phyloP scores from a whole-genome alignment of 2,888 invertebrate species.

The Reticulitermes lucifugus region DNA sequence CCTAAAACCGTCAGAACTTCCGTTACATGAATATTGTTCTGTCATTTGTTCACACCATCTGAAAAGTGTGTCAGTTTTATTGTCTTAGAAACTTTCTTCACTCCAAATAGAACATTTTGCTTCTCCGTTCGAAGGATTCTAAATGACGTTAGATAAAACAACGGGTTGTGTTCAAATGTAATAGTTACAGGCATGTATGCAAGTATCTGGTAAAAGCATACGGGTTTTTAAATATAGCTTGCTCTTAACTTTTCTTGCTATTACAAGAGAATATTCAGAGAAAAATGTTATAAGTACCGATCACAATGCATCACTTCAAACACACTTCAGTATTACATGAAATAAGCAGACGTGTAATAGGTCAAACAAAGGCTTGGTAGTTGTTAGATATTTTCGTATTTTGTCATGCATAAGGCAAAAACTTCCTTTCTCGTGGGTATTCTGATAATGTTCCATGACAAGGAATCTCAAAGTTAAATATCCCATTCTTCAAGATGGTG shows the following conservation, averaged over 20 bases:
- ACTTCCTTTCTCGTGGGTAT: too few species aligned
- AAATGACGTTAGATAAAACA: background rate
- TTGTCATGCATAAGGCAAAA: background rate
- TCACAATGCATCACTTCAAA: too few species aligned
- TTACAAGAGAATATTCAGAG: too few species aligned
- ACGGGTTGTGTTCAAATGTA: background rate
- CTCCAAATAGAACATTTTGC: background rate
- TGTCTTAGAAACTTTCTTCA: background rate
- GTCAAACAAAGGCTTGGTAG: too few species aligned
- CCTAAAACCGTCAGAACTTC: background rate
- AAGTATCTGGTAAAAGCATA: background rate
- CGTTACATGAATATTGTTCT: background rate
- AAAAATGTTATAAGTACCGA: too few species aligned
- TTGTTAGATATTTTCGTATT: background rate
- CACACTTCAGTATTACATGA: too few species aligned
- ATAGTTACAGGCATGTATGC: background rate
- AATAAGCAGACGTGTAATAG: too few species aligned
- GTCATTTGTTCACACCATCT: slow-evolving; percentile 33
- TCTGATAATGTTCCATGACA: too few species aligned
- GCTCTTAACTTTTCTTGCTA: too few species aligned
- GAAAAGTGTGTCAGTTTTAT: slow-evolving; percentile 42
- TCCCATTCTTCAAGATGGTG: too few species aligned
- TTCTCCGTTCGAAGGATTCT: background rate
- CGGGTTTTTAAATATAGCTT: too few species aligned
- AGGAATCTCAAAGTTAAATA: too few species aligned